Conservation (phyloP, 2,113 vertebrate species). For the Pelobates fuscus region DNA sequence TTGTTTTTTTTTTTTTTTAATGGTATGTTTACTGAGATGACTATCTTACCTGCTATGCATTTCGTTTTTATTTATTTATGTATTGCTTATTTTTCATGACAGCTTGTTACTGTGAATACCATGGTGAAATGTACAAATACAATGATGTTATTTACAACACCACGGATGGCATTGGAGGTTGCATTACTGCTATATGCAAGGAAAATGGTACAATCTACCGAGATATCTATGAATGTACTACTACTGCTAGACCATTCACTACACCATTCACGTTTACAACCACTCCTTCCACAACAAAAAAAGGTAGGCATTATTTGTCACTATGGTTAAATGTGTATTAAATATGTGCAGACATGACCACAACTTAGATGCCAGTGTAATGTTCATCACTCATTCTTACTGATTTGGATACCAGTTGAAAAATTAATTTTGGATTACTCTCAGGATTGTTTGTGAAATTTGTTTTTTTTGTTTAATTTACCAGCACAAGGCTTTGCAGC, state of each 20-base stretch:
- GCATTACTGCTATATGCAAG: conserved; percentile 77
- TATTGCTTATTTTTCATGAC: conserved; percentile 28
- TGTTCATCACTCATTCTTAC: no score
- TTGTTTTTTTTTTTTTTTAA: background rate
- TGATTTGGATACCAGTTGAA: no score
- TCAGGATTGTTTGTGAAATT: no score
- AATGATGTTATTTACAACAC: conserved; percentile 79
- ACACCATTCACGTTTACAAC: conserved; percentile 65
- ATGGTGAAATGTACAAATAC: conserved; percentile 66
- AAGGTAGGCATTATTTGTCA: background rate
- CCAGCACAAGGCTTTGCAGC: no score
- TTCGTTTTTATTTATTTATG: background rate
- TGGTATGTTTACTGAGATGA: no score
- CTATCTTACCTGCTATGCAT: background rate
- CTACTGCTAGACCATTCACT: conserved; percentile 50
- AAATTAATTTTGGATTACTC: no score
- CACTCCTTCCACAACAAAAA: conserved; percentile 31
- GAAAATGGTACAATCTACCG: conserved; percentile 71
- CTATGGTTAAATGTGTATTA: background rate
- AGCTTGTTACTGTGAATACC: conserved; percentile 80
- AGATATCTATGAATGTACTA: conserved; percentile 54
- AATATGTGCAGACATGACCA: no score
- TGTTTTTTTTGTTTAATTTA: no score
- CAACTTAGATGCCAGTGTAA: no score
- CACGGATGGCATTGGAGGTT: conserved; percentile 79